A percentile compares a stretch with the other conserved stretches of the same genome.
phyloP scores from a whole-genome alignment of 2,113 vertebrate species.

The Beaufortia kweichowensis region DNA sequence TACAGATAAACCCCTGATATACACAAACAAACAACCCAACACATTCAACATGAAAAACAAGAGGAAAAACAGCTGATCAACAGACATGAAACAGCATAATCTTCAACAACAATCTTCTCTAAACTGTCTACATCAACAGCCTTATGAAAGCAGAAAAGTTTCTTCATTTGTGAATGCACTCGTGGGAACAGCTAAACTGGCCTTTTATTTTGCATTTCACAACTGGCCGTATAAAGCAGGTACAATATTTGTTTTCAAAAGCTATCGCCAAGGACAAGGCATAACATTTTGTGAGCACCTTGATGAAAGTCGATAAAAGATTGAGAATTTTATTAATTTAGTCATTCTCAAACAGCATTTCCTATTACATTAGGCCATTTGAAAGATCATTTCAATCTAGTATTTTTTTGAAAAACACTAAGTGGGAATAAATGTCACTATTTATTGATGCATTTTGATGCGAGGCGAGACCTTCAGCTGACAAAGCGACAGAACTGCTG shows the following conservation, averaged over 20 bases:
- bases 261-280: slow-evolving; percentile 44
- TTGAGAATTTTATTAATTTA: slow-evolving; percentile 55
- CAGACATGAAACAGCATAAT: slow-evolving; percentile 17
- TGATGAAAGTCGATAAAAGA: slow-evolving; percentile 59
- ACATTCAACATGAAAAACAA: slow-evolving; percentile 1
- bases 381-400: no score
- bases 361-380: no score
- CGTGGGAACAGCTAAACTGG: slow-evolving; percentile 16
- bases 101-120: no score
- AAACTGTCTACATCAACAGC: slow-evolving; percentile 13
- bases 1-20: no score
- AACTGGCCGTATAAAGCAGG: slow-evolving; percentile 45
- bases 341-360: slow-evolving; percentile 47
- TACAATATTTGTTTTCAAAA: slow-evolving; percentile 39
- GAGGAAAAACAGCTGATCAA: slow-evolving; percentile 4
- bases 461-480: not conserved
- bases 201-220: slow-evolving; percentile 58
- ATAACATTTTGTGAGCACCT: slow-evolving; percentile 53
- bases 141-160: slow-evolving; percentile 23
- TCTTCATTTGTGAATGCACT: slow-evolving; percentile 15
- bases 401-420: not conserved
- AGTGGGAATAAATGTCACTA: not conserved
- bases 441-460: slow-evolving; percentile 26
- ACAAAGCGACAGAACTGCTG: not conserved
- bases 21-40: not conserved